A percentile compares a stretch with the other conserved stretches of the same genome.
Conservation (phyloP, 2,797 vertebrate genomes). For the Cuculus canorus region DNA sequence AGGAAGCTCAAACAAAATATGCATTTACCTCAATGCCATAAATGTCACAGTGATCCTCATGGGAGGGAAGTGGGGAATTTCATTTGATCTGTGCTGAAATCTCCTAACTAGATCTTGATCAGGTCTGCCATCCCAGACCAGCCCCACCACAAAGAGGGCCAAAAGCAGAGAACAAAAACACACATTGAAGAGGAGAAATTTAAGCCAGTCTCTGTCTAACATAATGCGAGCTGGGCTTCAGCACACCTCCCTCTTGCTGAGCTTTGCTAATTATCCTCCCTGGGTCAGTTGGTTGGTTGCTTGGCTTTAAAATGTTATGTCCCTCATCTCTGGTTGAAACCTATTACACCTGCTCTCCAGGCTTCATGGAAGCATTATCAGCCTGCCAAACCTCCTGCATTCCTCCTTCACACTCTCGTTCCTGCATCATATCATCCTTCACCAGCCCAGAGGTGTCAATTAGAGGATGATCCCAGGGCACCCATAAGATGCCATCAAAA, state of each 20-base stretch:
- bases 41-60: background rate
- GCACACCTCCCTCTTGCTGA: background rate
- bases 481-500: background rate
- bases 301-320: slow-evolving; percentile 9
- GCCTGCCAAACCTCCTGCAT: background rate
- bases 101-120: background rate
- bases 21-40: background rate
- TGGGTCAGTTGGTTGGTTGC: background rate
- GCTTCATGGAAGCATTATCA: background rate
- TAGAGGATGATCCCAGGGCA: slow-evolving; percentile 2
- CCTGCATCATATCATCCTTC: background rate
- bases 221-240: background rate
- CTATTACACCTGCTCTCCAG: background rate
- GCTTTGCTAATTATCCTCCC: background rate
- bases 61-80: background rate
- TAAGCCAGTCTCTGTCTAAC: background rate
- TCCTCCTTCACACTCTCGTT: background rate
- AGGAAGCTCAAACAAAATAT: background rate
- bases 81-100: background rate
- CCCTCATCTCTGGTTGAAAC: background rate
- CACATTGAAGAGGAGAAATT: background rate
- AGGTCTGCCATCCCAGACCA: background rate
- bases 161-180: background rate
- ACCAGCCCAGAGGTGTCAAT: background rate
- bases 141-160: background rate